phyloP scores from a whole-genome alignment of 2,888 invertebrate species.

The Lepidocyrtinus sp. region DNA sequence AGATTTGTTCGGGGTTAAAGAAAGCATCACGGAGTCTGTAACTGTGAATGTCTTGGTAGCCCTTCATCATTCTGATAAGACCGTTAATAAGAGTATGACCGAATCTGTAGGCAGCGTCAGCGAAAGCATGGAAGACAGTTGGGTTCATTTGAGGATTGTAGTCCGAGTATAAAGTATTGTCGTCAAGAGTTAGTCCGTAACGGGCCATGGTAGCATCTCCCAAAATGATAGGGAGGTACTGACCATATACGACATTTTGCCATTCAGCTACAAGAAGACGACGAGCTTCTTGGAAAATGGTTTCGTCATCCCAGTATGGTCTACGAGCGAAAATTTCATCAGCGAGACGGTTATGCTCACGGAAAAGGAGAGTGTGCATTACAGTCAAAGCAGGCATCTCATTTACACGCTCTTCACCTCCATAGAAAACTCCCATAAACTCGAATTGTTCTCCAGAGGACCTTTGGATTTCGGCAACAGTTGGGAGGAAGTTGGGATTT shows the following conservation, averaged over 20 bases:
- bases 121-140: slow-evolving; percentile 66
- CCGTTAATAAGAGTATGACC: slow-evolving; percentile 67
- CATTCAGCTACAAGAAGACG: slow-evolving; percentile 66
- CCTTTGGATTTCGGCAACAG: slow-evolving; percentile 59
- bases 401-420: slow-evolving; percentile 68
- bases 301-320: slow-evolving; percentile 66
- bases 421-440: slow-evolving; percentile 66
- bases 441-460: slow-evolving; percentile 57
- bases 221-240: slow-evolving; percentile 68
- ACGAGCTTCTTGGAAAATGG: slow-evolving; percentile 68
- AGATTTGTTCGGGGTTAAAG: slow-evolving; percentile 66
- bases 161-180: slow-evolving; percentile 39
- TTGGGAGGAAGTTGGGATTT: slow-evolving; percentile 64
- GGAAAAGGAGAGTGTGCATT: slow-evolving; percentile 68
- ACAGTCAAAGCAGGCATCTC: slow-evolving; percentile 68
- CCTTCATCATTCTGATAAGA: slow-evolving; percentile 64
- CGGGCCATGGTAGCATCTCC: slow-evolving; percentile 61
- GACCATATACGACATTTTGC: slow-evolving; percentile 67
- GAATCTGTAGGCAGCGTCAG: slow-evolving; percentile 67
- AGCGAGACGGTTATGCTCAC: slow-evolving; percentile 68
- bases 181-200: slow-evolving; percentile 57
- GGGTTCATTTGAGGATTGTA: slow-evolving; percentile 66
- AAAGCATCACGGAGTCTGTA: slow-evolving; percentile 66
- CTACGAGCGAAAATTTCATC: slow-evolving; percentile 58
- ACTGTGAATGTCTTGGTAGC: slow-evolving; percentile 55